Percentiles rank a stretch among this genome's conserved stretches.
These are phyloP conservation scores for Tenthredo scrophulariae DNA, from an alignment of 2,888 invertebrate genomes.

Conservation along the genomic window DNA sequence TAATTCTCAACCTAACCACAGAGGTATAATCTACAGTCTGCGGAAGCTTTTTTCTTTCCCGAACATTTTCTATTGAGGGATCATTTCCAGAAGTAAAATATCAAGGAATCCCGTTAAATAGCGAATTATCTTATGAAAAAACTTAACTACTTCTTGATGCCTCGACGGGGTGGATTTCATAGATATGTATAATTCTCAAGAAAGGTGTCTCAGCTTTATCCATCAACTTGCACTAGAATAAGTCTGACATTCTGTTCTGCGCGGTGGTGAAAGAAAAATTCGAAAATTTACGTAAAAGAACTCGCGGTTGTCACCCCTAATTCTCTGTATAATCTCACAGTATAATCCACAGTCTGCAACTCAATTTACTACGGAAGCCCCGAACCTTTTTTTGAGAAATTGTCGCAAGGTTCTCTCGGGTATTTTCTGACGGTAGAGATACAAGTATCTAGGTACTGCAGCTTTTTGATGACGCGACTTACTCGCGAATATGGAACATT, in stretches of 20 bases:
- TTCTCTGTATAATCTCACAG: constrained; percentile 23
- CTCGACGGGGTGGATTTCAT: neutral
- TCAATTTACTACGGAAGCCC: neutral
- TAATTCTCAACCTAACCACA: constrained; percentile 39
- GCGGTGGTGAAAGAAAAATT: neutral
- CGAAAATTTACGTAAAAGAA: neutral
- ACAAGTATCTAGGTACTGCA: neutral
- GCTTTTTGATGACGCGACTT: neutral
- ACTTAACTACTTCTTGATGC: neutral
- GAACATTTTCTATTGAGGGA: neutral
- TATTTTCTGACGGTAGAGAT: no score
- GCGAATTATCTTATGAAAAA: neutral
- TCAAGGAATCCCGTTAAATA: neutral
- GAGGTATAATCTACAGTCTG: constrained; percentile 35
- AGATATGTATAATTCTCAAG: neutral
- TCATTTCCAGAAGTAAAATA: neutral
- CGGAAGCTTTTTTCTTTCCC: neutral
- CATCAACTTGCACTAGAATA: neutral
- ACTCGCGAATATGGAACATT: neutral
- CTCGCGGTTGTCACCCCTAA: neutral
- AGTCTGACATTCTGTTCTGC: neutral
- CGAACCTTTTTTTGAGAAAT: neutral
- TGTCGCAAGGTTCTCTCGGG: neutral
- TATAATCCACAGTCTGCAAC: constrained; percentile 33
- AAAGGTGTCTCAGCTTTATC: neutral